Evolutionary conservation across 2,113 vertebrate genomes (phyloP).

Genomic region (Caracal caracal): DNA sequence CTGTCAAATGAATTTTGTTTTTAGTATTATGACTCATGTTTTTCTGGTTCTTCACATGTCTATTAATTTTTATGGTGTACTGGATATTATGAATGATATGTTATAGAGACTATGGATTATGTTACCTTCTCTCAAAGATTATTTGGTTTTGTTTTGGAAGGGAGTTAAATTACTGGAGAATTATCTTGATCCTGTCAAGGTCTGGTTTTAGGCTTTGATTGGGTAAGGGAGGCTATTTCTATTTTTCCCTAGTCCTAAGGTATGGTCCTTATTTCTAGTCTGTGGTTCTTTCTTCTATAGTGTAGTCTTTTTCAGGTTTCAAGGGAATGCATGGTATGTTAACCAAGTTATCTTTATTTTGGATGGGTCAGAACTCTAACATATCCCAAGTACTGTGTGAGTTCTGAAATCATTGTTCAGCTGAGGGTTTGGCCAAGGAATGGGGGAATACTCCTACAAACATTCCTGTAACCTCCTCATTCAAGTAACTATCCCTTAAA

Average conservation of each 20-base stretch:
- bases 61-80: not conserved
- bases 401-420: constrained; percentile 3
- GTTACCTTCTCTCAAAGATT: not conserved
- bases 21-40: not conserved
- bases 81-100: not conserved
- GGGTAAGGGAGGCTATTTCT: not conserved
- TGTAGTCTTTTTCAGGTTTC: not conserved
- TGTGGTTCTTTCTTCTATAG: not conserved
- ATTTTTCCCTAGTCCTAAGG: not conserved
- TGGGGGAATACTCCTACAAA: not conserved
- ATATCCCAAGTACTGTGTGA: not conserved
- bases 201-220: not conserved
- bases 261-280: not conserved
- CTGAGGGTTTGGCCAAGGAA: not conserved
- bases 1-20: not conserved
- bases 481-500: not conserved
- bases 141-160: not conserved
- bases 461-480: not conserved
- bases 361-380: not conserved
- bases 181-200: not conserved
- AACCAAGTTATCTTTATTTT: not conserved
- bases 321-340: not conserved
- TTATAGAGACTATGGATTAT: not conserved
- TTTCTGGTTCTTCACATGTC: not conserved
- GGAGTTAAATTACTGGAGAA: not conserved